Percentiles rank a stretch among this genome's conserved stretches.
These are phyloP conservation scores for Phaedon cochleariae DNA, from an alignment of 2,888 invertebrate species.

Conservation along the genomic window DNA sequence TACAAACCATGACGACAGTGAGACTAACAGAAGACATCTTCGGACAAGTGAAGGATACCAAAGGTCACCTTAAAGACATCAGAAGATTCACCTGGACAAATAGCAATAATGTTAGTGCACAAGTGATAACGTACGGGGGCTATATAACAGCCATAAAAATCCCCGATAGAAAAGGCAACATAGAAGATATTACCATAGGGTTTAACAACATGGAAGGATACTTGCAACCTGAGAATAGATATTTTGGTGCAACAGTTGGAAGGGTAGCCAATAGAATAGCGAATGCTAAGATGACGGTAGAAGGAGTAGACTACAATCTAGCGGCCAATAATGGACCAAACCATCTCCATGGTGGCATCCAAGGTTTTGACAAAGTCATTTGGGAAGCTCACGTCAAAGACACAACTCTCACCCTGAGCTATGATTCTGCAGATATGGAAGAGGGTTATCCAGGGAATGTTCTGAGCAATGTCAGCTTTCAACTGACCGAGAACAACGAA, in stretches of 20 bases:
- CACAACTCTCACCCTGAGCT: slow-evolving; percentile 74
- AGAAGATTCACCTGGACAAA: slow-evolving; percentile 74
- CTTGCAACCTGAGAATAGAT: slow-evolving; percentile 53
- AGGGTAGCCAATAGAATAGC: slow-evolving; percentile 84
- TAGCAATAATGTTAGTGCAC: slow-evolving; percentile 69
- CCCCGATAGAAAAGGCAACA: slow-evolving; percentile 75
- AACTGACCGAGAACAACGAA: slow-evolving; percentile 76
- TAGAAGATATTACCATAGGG: slow-evolving; percentile 82
- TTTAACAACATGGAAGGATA: slow-evolving; percentile 80
- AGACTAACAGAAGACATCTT: slow-evolving; percentile 49
- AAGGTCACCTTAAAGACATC: slow-evolving; percentile 61
- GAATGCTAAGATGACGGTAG: slow-evolving; percentile 74
- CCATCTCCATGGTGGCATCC: slow-evolving; percentile 84
- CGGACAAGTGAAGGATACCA: slow-evolving; percentile 49
- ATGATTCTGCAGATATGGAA: slow-evolving; percentile 79
- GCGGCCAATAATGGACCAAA: slow-evolving; percentile 74
- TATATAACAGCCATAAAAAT: slow-evolving; percentile 79
- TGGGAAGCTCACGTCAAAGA: slow-evolving; percentile 47
- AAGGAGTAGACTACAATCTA: slow-evolving; percentile 73
- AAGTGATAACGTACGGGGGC: slow-evolving; percentile 79
- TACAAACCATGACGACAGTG: slow-evolving; percentile 18
- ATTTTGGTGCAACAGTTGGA: slow-evolving; percentile 86
- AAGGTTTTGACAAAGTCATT: slow-evolving; percentile 79
- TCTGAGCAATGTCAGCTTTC: slow-evolving; percentile 74
- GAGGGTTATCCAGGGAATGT: slow-evolving; percentile 92